Percentiles rank a stretch among this genome's conserved stretches.
Conservation (phyloP, 2,888 invertebrate species). For the Allophyes oxyacanthae region DNA sequence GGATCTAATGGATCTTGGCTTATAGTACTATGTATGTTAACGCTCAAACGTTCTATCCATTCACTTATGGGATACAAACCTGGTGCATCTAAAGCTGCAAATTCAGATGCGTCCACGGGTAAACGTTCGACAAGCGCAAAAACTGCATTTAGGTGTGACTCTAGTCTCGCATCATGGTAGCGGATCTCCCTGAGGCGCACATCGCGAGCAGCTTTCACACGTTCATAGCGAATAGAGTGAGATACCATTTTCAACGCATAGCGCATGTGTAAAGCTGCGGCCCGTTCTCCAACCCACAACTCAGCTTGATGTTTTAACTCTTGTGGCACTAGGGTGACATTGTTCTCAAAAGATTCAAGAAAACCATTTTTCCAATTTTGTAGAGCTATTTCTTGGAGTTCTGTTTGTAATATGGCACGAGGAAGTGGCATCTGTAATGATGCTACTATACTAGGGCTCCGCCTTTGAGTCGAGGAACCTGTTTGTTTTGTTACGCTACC, state of each 20-base stretch:
- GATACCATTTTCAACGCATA: conserved; percentile 75
- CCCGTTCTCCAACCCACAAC: conserved; percentile 74
- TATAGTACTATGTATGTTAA: conserved; percentile 62
- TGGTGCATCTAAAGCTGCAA: conserved; percentile 65
- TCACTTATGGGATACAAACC: conserved; percentile 71
- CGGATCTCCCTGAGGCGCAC: conserved; percentile 69
- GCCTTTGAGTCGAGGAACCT: conserved; percentile 52
- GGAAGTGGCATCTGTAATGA: conserved; percentile 55
- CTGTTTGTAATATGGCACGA: conserved; percentile 73
- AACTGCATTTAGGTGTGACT: conserved; percentile 75
- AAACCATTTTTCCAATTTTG: conserved; percentile 79
- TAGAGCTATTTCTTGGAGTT: conserved; percentile 71
- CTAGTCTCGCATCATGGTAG: conserved; percentile 72
- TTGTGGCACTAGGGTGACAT: conserved; percentile 68
- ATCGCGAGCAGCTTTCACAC: conserved; percentile 70
- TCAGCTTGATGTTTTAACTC: conserved; percentile 70
- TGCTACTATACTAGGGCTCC: conserved; percentile 10
- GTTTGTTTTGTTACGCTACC: conserved; percentile 27
- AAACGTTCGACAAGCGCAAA: conserved; percentile 65
- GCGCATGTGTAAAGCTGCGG: conserved; percentile 69
- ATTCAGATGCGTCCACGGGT: conserved; percentile 66
- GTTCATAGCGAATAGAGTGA: conserved; percentile 74
- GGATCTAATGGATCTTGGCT: conserved; percentile 58
- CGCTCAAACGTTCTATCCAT: conserved; percentile 68
- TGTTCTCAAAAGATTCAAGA: conserved; percentile 75